Evolutionary conservation across 2,113 vertebrate species (phyloP).

Genomic region (Gymnarchus niloticus): DNA sequence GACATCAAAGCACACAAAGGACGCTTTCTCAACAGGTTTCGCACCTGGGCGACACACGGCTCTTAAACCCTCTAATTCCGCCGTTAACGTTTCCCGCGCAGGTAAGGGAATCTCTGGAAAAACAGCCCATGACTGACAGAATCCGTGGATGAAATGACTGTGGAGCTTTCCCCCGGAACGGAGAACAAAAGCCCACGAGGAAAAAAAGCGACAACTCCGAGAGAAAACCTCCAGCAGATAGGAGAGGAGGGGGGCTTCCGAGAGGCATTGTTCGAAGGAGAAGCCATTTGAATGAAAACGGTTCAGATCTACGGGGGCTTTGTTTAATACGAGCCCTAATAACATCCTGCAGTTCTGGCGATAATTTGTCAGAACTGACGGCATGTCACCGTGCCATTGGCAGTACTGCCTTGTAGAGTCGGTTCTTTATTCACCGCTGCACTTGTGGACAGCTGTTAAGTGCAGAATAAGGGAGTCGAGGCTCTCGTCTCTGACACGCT

Average conservation of each 20-base stretch:
- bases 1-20: slow-evolving; percentile 6
- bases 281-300: slow-evolving; percentile 18
- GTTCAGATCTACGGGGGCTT: neutral
- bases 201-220: neutral
- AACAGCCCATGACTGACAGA: neutral
- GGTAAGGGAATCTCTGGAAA: neutral
- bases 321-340: neutral
- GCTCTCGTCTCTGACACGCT: neutral
- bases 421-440: neutral
- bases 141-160: neutral
- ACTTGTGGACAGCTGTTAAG: neutral
- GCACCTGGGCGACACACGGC: neutral
- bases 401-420: neutral
- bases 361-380: slow-evolving; percentile 18
- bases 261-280: slow-evolving; percentile 13
- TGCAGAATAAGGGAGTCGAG: neutral
- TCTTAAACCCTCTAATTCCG: neutral
- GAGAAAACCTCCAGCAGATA: neutral
- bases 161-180: neutral
- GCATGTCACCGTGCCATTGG: neutral
- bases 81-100: neutral
- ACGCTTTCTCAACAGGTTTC: neutral
- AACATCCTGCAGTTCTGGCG: slow-evolving; percentile 5
- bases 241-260: neutral
- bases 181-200: neutral